phyloP scores from a whole-genome alignment of 2,888 invertebrate species.

The Ceriagrion tenellum region DNA sequence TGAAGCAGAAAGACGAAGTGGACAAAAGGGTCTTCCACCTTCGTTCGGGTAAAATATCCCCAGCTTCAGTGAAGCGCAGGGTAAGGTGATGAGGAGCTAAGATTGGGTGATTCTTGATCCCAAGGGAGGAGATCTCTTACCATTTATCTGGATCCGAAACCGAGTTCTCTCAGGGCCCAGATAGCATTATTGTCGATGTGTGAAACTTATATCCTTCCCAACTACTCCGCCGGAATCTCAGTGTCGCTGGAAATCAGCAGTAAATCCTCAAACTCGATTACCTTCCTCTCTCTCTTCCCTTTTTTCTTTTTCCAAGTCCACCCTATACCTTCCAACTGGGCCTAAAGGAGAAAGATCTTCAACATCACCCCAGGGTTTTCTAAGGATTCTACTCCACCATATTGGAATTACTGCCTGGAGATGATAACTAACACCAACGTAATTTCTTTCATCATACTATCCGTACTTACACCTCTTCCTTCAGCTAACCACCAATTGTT shows the following conservation, averaged over 20 bases:
- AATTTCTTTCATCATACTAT: too few relatives aligned
- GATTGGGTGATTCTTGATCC: constrained; percentile 52
- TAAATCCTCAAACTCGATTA: constrained; percentile 45
- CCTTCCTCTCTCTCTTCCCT: not conserved
- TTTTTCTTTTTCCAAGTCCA: not conserved
- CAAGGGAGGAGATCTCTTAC: constrained; percentile 27
- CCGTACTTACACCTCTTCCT: too few relatives aligned
- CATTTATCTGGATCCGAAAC: constrained; percentile 45
- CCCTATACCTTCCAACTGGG: not conserved
- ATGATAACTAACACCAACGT: too few relatives aligned
- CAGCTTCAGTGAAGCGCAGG: not conserved
- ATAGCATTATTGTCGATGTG: constrained; percentile 50
- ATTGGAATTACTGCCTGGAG: too few relatives aligned
- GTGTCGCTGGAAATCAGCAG: not conserved
- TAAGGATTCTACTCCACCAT: not conserved
- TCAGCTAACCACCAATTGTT: too few relatives aligned
- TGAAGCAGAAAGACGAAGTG: not conserved
- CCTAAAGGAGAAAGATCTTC: too few relatives aligned
- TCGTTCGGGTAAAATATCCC: not conserved
- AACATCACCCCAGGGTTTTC: too few relatives aligned
- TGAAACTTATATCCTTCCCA: not conserved
- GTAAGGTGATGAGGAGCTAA: constrained; percentile 52
- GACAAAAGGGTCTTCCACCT: not conserved
- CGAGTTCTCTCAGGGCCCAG: not conserved
- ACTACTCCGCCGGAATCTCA: not conserved